Base-by-base conservation (phyloP, 1,140 invertebrate genomes). In the Argopecten irradians region DNA sequence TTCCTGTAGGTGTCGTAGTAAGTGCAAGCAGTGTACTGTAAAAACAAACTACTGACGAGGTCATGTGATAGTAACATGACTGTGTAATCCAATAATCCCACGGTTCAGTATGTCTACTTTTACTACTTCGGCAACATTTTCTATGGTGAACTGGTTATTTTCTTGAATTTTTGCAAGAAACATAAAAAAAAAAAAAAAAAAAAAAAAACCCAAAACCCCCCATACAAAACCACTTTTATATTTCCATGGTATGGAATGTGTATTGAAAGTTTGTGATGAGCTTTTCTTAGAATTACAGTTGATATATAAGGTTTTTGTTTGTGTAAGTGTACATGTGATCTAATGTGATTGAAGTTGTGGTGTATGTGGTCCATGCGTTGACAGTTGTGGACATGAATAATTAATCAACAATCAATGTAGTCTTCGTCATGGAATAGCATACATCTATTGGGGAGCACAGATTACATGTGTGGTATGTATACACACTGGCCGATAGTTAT, bases 371-470 rank as follows among this genome's bases (percentile, higher is more conserved):
- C 28, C 5, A 0, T n/a, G 22, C 7, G 55, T 71, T 71, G 55
- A 28, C 55, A 71, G 55, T 71, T 71, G 55, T 71, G 55, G 55
- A 71, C 55, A 71, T 71, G 55, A 71, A 71, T 71, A 71, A 71
- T 71, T 71, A 11, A 71, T 71, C 5, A 16, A 71, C 22, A 71
- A 71, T 71, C 43, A 71, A 71, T 71, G 22, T 28, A 71, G 55
- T 71, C n/a, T n/a, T 71, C 22, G 55, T 71, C 55, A 71, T 71
- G 55, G 16, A 71, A 16, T 16, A 3, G n/a, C 28, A 71, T 71
- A 28, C 28, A 71, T 28, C 28, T 28, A 71, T 28, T 28, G 55
- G 28, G n/a, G 55, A 28, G 19, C 55, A 71, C 55, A 39, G 36
- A 39, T 39, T 39, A 39, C 36, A 39, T 13, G 13, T 39, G 36